Conservation (phyloP, 1,140 invertebrate species). For the Andrena cerasifolii region DNA sequence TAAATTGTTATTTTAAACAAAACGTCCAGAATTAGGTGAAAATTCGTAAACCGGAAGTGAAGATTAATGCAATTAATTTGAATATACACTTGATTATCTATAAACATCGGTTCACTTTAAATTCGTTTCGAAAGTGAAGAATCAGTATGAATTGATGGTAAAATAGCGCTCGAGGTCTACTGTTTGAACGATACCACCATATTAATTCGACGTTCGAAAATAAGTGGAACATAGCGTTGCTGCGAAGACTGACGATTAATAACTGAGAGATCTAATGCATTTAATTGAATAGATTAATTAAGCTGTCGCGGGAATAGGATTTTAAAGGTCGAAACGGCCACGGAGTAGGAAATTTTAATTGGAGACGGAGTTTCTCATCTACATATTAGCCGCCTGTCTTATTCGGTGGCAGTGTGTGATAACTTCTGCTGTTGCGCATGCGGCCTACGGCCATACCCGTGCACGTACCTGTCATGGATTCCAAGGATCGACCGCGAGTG, state of each 20-base stretch:
- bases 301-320: slow-evolving; percentile 15
- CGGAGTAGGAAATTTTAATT: slow-evolving; percentile 43
- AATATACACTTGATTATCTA: too few species aligned
- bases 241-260: too few species aligned
- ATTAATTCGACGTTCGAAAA: too few species aligned
- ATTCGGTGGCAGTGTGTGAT: slow-evolving; percentile 51
- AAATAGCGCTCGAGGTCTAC: too few species aligned
- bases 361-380: slow-evolving; percentile 48
- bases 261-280: slow-evolving; percentile 8
- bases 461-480: slow-evolving; percentile 78
- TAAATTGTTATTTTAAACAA: background rate
- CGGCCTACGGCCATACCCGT: slow-evolving; percentile 50
- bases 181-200: too few species aligned
- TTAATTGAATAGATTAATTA: slow-evolving; percentile 10
- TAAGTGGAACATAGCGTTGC: too few species aligned
- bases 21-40: background rate
- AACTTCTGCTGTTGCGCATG: slow-evolving; percentile 60
- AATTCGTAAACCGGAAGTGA: background rate
- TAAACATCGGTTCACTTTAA: too few species aligned
- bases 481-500: slow-evolving; percentile 74
- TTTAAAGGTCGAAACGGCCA: background rate
- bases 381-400: slow-evolving; percentile 48
- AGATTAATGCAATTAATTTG: background rate
- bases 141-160: background rate
- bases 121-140: background rate